phyloP scores from a whole-genome alignment of 2,113 vertebrate species.

The Copsychus sechellarum region DNA sequence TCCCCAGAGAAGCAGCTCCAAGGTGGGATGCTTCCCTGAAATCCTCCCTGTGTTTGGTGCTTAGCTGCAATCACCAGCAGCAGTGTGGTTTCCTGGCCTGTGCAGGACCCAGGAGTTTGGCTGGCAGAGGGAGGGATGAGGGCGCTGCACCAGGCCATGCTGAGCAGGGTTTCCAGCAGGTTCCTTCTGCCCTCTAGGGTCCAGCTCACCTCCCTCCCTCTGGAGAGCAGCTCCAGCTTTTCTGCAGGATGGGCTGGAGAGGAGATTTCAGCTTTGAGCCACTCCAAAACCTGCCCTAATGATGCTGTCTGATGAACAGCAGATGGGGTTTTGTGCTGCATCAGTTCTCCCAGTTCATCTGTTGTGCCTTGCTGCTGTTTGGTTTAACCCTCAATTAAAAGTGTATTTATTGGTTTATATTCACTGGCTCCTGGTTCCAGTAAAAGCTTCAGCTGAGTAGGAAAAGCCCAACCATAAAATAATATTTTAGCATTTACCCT shows the following conservation, averaged over 20 bases:
- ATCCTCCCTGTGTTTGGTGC: too few relatives aligned
- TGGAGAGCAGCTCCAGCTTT: not conserved
- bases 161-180: not conserved
- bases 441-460: not conserved
- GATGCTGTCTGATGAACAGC: not conserved
- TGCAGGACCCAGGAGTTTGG: not conserved
- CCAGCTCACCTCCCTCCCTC: not conserved
- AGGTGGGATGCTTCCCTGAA: not conserved
- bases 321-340: rapidly evolving
- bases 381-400: not conserved
- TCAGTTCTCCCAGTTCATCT: not conserved
- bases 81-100: not conserved
- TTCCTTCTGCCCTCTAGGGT: slow-evolving; percentile 47
- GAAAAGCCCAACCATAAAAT: not conserved
- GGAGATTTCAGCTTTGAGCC: not conserved
- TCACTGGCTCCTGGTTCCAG: not conserved
- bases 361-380: not conserved
- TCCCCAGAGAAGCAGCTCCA: not conserved
- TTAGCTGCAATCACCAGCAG: not conserved
- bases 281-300: not conserved
- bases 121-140: not conserved
- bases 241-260: not conserved
- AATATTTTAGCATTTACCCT: not conserved
- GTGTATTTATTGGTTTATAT: not conserved
- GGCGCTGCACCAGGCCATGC: rapidly evolving